Conservation (phyloP, 2,797 vertebrate genomes). For the Enteromius treurensis region DNA sequence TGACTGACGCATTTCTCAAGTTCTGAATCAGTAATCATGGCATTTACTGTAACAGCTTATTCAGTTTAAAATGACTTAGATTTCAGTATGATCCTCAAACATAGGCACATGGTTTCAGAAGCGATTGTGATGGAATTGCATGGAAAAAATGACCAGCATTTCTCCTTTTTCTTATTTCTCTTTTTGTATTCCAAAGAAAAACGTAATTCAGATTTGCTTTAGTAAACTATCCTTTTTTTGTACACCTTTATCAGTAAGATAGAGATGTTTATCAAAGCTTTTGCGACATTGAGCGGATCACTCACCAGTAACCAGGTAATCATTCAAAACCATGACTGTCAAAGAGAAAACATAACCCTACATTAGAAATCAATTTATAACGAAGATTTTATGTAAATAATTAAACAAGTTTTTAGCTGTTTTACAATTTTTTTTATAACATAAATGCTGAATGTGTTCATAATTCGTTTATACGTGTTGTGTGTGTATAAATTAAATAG, state of each 20-base stretch:
- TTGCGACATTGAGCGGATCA: not conserved
- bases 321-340: not conserved
- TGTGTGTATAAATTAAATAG: not conserved
- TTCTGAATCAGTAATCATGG: not conserved
- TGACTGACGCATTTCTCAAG: not conserved
- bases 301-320: constrained; percentile 15
- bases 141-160: not conserved
- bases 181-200: not conserved
- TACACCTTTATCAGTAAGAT: not conserved
- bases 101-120: not conserved
- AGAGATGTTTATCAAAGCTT: constrained; percentile 4
- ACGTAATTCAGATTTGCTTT: not conserved
- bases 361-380: not conserved
- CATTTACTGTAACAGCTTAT: not conserved
- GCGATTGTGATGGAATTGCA: not conserved
- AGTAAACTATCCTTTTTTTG: not conserved
- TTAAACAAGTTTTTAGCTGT: not conserved
- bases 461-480: too few relatives aligned
- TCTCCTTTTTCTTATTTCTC: not conserved
- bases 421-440: not conserved
- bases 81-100: not conserved
- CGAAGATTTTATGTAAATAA: not conserved
- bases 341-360: not conserved
- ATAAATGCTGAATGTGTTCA: not conserved
- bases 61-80: too few relatives aligned